These are phyloP conservation scores for Agrotis puta DNA, from an alignment of 2,888 invertebrate genomes.

Conservation along the genomic window DNA sequence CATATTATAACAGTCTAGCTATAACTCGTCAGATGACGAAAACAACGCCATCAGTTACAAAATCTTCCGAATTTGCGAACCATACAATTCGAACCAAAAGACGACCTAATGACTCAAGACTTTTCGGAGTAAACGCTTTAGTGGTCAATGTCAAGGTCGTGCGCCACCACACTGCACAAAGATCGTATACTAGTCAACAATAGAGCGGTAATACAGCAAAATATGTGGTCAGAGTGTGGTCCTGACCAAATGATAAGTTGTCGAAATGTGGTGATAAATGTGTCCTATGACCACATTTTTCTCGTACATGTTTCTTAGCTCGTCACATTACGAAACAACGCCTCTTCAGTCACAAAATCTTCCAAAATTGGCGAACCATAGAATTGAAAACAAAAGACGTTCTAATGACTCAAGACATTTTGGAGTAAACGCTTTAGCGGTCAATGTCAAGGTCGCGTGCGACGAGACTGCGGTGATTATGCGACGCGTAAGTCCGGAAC, in stretches of 20 bases:
- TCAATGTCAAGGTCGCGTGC: slow-evolving; percentile 63
- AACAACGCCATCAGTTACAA: not conserved
- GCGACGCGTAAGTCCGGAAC: slow-evolving; percentile 54
- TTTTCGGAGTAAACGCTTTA: slow-evolving; percentile 46
- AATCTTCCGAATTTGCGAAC: slow-evolving; percentile 10
- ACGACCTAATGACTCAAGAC: slow-evolving; percentile 20
- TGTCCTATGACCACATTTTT: not conserved
- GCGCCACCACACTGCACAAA: slow-evolving; percentile 10
- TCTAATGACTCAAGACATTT: slow-evolving; percentile 38
- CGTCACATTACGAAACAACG: not conserved
- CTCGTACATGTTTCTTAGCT: not conserved
- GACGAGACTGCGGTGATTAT: slow-evolving; percentile 45
- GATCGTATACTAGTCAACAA: no score
- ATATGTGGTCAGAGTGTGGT: not conserved
- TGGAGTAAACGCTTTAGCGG: slow-evolving; percentile 40
- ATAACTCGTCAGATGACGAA: not conserved
- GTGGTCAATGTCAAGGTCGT: slow-evolving; percentile 59
- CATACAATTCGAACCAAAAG: slow-evolving; percentile 40
- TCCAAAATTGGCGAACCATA: slow-evolving; percentile 27
- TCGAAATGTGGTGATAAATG: not conserved
- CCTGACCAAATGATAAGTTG: not conserved
- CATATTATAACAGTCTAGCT: no score
- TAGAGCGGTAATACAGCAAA: no score
- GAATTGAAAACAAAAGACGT: slow-evolving; percentile 24
- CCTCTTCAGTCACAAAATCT: not conserved